Evolutionary conservation across 2,888 invertebrate genomes (phyloP), one percentile per base, ranked within the genome.

Genomic region (Amblyjoppa fuscipennis): DNA sequence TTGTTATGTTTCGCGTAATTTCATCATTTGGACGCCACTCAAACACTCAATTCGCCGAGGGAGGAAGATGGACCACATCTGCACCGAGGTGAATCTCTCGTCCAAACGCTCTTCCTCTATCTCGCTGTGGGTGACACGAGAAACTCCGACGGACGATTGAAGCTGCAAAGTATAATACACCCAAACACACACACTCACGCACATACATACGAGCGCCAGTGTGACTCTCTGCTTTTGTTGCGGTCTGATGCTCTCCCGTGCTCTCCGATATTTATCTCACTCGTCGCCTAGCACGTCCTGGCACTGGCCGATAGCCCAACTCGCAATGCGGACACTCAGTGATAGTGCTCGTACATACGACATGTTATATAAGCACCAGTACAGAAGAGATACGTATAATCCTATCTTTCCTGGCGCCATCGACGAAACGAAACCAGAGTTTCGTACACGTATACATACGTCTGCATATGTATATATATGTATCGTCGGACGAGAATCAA

Each of bases 1-100:
- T 90, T 89, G 90, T 90, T 89, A 89, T 89, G 88, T 90, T 90
- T 90, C 90, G 87, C 87, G 90, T 90, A 90, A 90, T 90, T 90
- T 90, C 88, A 85, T 90, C 89, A 88, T 91, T 91, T 88, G 89
- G 82, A 87, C 90, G 89, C 88, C 89, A 90, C 87, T 91, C 91
- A 90, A 88, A 84, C 89, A 88, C 88, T 91, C 90, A 89, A 90
- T 90, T 91, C 89, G 85, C 89, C 56, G 75, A 76, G 83, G 68
- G 61, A 66, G 25, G 53, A 64, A 61, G 51, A 31, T n/a, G 34
- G 53, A 56, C 13, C 45, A 49, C 45, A 49, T 49, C 45, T 64
- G 64, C 31, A 34, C 25, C 13, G 45, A 49, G 45, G 45, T 49
- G 45, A 34, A 31, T 6, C n/a, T 34, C 31, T 64, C 31, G n/a